Conservation (phyloP, 1,140 invertebrate species). For the Ips nitidus region DNA sequence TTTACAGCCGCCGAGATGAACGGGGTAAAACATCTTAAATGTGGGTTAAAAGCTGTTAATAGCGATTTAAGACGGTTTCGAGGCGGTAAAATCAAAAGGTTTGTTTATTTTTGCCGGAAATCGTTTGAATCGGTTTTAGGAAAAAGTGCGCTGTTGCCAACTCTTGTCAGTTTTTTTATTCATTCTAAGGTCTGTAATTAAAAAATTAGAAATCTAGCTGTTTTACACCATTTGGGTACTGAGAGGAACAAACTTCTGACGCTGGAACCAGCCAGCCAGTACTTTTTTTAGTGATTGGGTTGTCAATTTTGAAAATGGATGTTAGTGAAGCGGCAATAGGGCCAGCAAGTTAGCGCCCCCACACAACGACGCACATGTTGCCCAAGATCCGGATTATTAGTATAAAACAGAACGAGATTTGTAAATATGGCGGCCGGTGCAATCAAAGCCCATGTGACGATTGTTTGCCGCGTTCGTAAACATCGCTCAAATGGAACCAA, state of each 20-base stretch:
- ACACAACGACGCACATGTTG: conserved; percentile 35
- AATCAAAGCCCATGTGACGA: conserved; percentile 36
- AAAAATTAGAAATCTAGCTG: no score
- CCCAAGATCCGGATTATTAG: conserved; percentile 37
- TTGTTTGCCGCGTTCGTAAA: conserved; percentile 35
- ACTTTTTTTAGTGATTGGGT: no score
- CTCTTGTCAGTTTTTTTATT: background rate
- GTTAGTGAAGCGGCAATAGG: no score
- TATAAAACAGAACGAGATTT: conserved; percentile 34
- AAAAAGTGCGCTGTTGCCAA: conserved; percentile 14
- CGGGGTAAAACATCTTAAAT: conserved; percentile 12
- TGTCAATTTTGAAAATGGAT: no score
- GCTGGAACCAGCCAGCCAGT: no score
- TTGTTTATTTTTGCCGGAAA: conserved; percentile 21
- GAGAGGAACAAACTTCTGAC: no score
- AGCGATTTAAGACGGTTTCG: conserved; percentile 14
- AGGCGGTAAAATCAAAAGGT: conserved; percentile 4
- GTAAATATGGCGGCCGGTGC: conserved; percentile 33
- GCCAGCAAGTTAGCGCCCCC: conserved; percentile 20
- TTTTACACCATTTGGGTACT: no score
- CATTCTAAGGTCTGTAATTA: no score
- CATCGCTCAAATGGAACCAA: conserved; percentile 36
- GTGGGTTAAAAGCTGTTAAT: conserved; percentile 21
- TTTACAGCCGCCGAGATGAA: background rate
- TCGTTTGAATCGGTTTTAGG: background rate